These are phyloP conservation scores for Aegithalos caudatus DNA, from an alignment of 2,113 vertebrate genomes.

Conservation along the genomic window DNA sequence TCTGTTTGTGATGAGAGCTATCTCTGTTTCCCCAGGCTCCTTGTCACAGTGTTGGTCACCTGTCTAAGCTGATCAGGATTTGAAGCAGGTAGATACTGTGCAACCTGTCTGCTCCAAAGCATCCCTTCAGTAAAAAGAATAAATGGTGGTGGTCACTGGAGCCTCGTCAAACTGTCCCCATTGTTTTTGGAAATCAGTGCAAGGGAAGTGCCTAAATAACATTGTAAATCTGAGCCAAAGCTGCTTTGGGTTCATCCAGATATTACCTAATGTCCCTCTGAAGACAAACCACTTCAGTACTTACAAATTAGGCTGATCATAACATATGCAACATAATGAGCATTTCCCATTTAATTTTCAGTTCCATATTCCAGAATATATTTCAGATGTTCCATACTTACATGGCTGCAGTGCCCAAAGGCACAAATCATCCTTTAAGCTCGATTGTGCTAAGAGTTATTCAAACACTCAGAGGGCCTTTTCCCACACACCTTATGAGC, in stretches of 20 bases:
- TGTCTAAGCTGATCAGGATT: not conserved
- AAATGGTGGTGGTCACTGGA: not conserved
- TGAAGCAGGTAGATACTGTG: not conserved
- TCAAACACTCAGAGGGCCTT: conserved; percentile 15
- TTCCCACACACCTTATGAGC: not conserved
- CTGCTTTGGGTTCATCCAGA: not conserved
- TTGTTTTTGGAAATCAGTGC: not conserved
- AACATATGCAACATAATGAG: conserved; percentile 20
- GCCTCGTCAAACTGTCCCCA: not conserved
- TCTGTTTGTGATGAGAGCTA: not conserved
- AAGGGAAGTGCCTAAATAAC: not conserved
- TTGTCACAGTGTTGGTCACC: accelerated
- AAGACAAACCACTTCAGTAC: not conserved
- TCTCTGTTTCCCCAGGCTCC: not conserved
- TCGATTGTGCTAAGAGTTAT: not conserved
- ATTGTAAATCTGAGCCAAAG: not conserved
- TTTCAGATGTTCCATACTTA: not conserved
- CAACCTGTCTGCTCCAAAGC: not conserved
- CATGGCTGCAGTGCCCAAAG: not conserved
- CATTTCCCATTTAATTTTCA: conserved; percentile 35
- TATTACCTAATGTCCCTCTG: not conserved
- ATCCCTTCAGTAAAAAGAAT: not conserved
- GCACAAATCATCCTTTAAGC: conserved; percentile 28
- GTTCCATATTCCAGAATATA: not conserved
- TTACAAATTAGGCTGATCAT: conserved; percentile 33